A percentile compares a stretch with the other conserved stretches of the same genome.
phyloP scores from a whole-genome alignment of 1,140 invertebrate genomes.

The Armadillidium nasatum region DNA sequence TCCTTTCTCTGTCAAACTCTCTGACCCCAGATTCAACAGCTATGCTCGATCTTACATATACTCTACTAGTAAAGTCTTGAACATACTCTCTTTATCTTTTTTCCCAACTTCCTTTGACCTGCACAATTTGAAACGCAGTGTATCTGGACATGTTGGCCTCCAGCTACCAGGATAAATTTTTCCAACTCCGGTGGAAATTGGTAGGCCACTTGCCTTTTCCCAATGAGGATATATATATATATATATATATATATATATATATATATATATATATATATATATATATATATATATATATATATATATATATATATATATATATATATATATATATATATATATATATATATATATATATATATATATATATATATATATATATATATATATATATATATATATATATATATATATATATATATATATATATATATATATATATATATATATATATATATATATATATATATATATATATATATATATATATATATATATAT shows the following conservation, averaged over 20 bases:
- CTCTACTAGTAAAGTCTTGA: too few relatives aligned
- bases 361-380: constrained; percentile 4
- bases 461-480: not conserved
- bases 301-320: constrained; percentile 15
- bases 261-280: not conserved
- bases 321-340: not conserved
- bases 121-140: too few relatives aligned
- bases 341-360: not conserved
- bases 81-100: too few relatives aligned
- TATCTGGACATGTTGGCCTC: too few relatives aligned
- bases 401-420: not conserved
- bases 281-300: constrained; percentile 10
- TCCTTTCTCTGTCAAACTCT: too few relatives aligned
- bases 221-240: constrained; percentile 12
- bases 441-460: constrained; percentile 13
- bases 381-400: not conserved
- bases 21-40: too few relatives aligned
- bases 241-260: not conserved
- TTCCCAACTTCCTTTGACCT: too few relatives aligned
- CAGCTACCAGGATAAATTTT: too few relatives aligned
- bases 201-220: too few relatives aligned
- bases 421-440: constrained; percentile 10
- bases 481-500: not conserved
- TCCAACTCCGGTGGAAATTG: too few relatives aligned
- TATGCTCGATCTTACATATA: too few relatives aligned